phyloP scores from a whole-genome alignment of 2,797 vertebrate species.

The Lepilemur ruficaudatus region DNA sequence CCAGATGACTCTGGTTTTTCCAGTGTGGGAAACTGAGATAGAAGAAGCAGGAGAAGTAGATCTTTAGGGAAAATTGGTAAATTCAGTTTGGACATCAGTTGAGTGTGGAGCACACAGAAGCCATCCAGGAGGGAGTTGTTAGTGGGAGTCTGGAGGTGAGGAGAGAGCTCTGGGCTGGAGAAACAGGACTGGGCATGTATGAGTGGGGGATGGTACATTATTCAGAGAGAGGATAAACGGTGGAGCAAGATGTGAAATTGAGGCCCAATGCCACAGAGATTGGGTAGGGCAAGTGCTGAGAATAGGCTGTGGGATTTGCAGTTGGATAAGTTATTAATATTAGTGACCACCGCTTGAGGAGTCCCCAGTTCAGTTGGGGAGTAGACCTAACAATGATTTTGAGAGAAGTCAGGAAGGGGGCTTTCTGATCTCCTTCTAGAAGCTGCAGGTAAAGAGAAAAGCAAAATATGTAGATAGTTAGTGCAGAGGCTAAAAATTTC shows the following conservation, averaged over 20 bases:
- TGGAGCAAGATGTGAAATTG: not conserved
- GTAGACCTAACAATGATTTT: not conserved
- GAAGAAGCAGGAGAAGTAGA: not conserved
- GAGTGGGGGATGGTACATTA: too few relatives aligned
- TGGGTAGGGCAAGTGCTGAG: not conserved
- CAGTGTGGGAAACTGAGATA: not conserved
- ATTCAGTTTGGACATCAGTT: not conserved
- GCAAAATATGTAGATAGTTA: not conserved
- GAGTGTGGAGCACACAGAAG: not conserved
- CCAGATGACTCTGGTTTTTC: not conserved
- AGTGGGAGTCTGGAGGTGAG: not conserved
- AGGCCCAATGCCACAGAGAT: not conserved
- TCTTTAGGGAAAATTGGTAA: not conserved
- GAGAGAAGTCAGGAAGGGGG: not conserved
- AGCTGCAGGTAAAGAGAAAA: not conserved
- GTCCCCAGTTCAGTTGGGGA: not conserved
- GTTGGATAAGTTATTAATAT: not conserved
- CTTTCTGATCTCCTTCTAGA: not conserved
- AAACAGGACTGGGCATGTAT: not conserved
- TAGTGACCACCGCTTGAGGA: not conserved
- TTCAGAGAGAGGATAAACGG: not conserved
- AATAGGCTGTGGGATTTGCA: not conserved
- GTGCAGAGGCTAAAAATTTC: not conserved
- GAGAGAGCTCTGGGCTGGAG: not conserved
- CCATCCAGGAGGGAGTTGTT: not conserved